Base-by-base conservation (phyloP, 2,888 invertebrate genomes). In the Amitus sp. region DNA sequence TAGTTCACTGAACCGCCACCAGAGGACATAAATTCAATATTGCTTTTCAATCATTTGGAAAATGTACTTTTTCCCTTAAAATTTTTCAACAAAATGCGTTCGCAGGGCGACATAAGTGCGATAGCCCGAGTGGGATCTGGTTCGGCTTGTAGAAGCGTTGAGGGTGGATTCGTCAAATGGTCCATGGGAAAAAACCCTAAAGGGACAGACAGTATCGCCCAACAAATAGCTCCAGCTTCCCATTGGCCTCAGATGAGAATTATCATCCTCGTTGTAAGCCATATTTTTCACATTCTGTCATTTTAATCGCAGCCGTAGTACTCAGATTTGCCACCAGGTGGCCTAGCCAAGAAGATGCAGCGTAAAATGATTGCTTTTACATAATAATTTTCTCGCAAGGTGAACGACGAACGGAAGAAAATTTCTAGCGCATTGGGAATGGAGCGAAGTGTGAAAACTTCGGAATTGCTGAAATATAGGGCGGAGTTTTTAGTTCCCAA, bases 151-250 rank as follows among this genome's bases (percentile, higher is more conserved):
- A 88, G 99, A 33, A 98, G 98, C 82, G 85, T 97, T 17, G 89
- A 89, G 71, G 97, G 97, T 19, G 99, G 99, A 9, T 97, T 98
- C 84, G 98, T 98, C 0, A 89, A 89, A 59, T 99, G 99, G 99
- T 86, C 88, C 55, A 89, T 88, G 74, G 96, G 95, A 5, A 74
- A 73, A 0, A 77, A 84, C 27, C 77, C 84, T 0, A 85, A 87
- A 74, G 95, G 94, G 3, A 82, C 82, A 5, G 95, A 95, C 80
- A 95, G 94, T 0, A 76, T 92, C 42, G 93, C 94, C 0, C 84
- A 86, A 39, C 90, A 91, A 83, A 85, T 98, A 54, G 90, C 84
- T 7, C 85, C 91, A 6, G 86, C 88, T 0, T 78, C 83, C 10
- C 92, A 95, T 82, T 99, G 98, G 98, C 91, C 95, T 1, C 89